Evolutionary conservation across 2,797 vertebrate genomes (phyloP).

Genomic region (Periparus ater): DNA sequence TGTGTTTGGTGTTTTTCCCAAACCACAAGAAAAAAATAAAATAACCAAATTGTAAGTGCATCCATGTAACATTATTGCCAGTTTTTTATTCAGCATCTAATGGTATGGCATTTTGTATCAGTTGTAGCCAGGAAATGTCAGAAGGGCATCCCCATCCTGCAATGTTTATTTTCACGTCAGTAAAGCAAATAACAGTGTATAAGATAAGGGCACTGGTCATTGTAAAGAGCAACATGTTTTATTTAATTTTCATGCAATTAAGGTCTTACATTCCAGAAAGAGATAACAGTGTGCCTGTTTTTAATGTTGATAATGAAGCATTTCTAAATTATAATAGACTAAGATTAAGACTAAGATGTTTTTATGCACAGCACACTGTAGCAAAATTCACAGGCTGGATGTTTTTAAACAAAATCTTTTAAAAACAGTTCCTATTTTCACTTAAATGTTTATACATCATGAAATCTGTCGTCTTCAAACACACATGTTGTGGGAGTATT

Average conservation of each 20-base stretch:
- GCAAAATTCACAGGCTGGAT: not conserved
- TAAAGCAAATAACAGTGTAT: not conserved
- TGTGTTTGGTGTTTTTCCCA: not conserved
- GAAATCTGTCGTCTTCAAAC: not conserved
- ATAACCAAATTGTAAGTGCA: not conserved
- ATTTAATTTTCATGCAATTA: not conserved
- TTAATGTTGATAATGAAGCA: not conserved
- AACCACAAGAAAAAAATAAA: not conserved
- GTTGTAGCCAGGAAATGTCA: not conserved
- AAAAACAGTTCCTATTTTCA: not conserved
- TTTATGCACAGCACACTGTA: not conserved
- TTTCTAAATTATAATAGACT: not conserved
- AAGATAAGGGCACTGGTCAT: not conserved
- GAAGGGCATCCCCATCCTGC: not conserved
- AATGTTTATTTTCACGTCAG: not conserved
- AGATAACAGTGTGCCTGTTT: not conserved
- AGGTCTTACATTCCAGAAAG: not conserved
- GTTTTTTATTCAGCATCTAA: not conserved
- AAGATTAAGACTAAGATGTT: not conserved
- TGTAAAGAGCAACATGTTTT: not conserved
- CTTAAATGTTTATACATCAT: conserved; percentile 11
- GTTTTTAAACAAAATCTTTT: not conserved
- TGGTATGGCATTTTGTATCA: not conserved
- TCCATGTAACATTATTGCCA: not conserved
- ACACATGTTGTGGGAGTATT: not conserved